Evolutionary conservation across 1,140 invertebrate species (phyloP).

Genomic region (Bombus huntii): DNA sequence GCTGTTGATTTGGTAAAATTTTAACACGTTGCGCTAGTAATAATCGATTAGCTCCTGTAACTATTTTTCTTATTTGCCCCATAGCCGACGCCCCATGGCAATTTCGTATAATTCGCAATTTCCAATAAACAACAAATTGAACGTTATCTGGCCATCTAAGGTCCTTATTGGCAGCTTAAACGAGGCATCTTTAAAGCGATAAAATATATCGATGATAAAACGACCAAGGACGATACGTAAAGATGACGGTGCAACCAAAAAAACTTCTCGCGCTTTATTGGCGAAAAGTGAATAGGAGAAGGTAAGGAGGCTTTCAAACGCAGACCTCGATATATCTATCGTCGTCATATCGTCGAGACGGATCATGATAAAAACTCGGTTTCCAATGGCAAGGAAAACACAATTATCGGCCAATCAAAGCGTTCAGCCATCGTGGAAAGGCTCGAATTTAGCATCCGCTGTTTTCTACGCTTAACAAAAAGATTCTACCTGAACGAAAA

Average conservation of each 20-base stretch:
- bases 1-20: too few relatives aligned
- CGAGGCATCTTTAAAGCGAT: not conserved
- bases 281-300: not conserved
- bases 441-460: conserved; percentile 26
- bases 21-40: not conserved
- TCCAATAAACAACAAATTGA: not conserved
- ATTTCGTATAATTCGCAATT: not conserved
- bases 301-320: not conserved
- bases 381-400: conserved; percentile 58
- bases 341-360: conserved; percentile 11
- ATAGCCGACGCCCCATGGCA: not conserved
- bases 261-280: not conserved
- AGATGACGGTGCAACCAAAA: not conserved
- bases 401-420: conserved; percentile 71
- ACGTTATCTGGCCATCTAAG: not conserved
- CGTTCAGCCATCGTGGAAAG: conserved; percentile 15
- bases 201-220: not conserved
- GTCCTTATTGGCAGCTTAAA: not conserved
- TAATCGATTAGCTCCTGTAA: not conserved
- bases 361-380: conserved; percentile 25
- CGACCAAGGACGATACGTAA: not conserved
- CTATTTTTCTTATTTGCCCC: not conserved
- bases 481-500: not conserved
- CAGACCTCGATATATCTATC: not conserved
- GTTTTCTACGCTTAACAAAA: not conserved